Conservation (phyloP, 2,113 vertebrate species). For the Entelurus aequoreus region DNA sequence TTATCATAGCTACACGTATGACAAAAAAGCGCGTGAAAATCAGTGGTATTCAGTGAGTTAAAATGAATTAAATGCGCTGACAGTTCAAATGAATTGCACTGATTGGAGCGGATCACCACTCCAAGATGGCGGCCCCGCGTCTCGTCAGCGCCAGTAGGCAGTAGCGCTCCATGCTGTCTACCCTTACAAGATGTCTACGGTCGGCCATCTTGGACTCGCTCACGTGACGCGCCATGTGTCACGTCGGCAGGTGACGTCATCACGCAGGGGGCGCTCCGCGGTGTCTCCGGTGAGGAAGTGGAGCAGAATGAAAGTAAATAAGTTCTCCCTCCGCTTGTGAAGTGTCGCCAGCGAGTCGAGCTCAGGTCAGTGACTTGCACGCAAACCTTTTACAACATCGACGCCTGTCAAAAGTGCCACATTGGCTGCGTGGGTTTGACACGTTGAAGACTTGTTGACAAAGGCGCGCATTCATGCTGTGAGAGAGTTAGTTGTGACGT, state of each 20-base stretch:
- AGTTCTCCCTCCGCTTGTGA: neutral
- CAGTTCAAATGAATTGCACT: too few species aligned
- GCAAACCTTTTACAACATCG: too few species aligned
- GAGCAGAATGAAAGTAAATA: neutral
- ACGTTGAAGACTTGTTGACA: constrained; percentile 62
- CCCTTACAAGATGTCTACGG: fast-evolving
- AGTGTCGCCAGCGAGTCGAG: neutral
- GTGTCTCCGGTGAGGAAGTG: neutral
- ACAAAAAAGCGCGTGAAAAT: too few species aligned
- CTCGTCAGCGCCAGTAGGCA: too few species aligned
- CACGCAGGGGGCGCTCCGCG: constrained; percentile 11
- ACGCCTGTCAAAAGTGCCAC: too few species aligned
- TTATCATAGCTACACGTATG: too few species aligned
- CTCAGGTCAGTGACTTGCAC: constrained; percentile 27
- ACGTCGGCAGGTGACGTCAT: constrained; percentile 17
- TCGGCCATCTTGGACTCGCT: neutral
- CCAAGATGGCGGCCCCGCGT: too few species aligned
- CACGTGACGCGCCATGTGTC: neutral
- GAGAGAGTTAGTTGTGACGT: neutral
- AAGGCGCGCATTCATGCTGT: constrained; percentile 47
- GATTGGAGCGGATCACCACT: too few species aligned
- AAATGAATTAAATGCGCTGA: too few species aligned
- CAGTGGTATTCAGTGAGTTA: too few species aligned
- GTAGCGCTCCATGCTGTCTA: too few species aligned
- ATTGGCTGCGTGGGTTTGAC: neutral